Base-by-base conservation (phyloP, 2,888 invertebrate genomes). In the Drosophila meridiana region DNA sequence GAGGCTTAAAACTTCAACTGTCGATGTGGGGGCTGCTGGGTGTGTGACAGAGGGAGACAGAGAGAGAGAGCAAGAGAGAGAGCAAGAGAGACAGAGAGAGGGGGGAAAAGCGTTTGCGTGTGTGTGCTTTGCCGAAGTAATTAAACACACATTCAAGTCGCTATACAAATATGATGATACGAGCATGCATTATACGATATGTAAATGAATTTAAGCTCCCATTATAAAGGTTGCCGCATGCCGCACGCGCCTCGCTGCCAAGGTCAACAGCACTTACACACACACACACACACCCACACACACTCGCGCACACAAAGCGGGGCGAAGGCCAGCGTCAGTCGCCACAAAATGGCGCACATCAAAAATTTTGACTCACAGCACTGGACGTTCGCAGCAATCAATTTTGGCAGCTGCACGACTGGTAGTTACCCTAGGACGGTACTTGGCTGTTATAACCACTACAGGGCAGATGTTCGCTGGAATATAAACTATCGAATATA, bases 141-240 rank as follows among this genome's bases (percentile, higher is more conserved):
- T 80, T 80, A 80, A 80, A 80, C 81, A 80, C 81, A 80, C 81
- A 80, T 80, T 77, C 74, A 74, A 80, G 74, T 80, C 77, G 67
- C 78, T 74, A 68, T 74, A 77, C 81, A 77, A 80, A 80, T 77
- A 80, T 77, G 81, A 80, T 80, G 68, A 68, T 68, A 57, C 68
- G 68, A 50, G 68, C 68, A 70, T 77, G 78, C 79, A 80, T 80
- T 80, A 69, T 80, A 80, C 80, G 81, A 69, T 80, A 80, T 80
- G 79, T 77, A 80, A 80, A 80, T 80, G 81, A 80, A 74, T 74
- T 77, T 80, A 80, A 80, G 79, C 79, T 77, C 64, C 68, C 80
- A 79, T 79, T 76, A 79, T 66, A 80, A 79, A 77, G 77, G 80
- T 73, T 74, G 76, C 76, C 76, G 52, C 76, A 74, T 59, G 67